phyloP scores from a whole-genome alignment of 2,888 invertebrate genomes.

The Cantharis rustica region DNA sequence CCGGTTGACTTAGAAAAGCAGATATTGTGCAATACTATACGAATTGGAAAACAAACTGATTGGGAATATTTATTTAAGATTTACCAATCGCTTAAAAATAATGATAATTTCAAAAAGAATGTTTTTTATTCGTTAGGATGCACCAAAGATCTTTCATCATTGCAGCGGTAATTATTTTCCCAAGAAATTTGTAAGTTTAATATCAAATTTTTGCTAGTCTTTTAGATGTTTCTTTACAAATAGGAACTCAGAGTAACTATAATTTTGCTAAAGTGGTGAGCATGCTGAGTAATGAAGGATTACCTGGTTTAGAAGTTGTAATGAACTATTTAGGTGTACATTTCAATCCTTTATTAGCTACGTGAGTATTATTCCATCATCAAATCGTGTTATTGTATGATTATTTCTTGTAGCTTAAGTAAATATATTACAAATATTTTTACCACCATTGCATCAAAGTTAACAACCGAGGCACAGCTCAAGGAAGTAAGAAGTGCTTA shows the following conservation, averaged over 20 bases:
- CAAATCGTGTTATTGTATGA: background rate
- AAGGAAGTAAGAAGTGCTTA: conserved; percentile 5
- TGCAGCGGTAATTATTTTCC: conserved; percentile 9
- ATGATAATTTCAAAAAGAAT: conserved; percentile 5
- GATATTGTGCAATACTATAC: conserved; percentile 76
- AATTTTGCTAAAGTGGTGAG: background rate
- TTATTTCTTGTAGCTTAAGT: background rate
- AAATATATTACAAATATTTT: background rate
- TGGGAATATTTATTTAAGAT: conserved; percentile 66
- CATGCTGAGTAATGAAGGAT: conserved; percentile 12
- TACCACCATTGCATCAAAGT: conserved; percentile 13
- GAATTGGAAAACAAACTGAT: conserved; percentile 62
- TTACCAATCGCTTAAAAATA: conserved; percentile 40
- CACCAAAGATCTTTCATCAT: conserved; percentile 4
- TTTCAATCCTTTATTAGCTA: background rate
- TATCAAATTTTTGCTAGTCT: background rate
- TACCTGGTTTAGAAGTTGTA: background rate
- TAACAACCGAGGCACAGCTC: conserved; percentile 24
- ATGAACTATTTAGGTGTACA: conserved; percentile 15
- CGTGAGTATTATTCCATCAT: background rate
- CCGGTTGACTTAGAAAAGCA: conserved; percentile 67
- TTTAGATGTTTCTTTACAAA: background rate
- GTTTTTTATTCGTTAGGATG: conserved; percentile 31
- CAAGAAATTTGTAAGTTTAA: background rate
- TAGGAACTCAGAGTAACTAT: background rate